Evolutionary conservation across 2,888 invertebrate genomes (phyloP).

Genomic region (Cryptophagus acutangulus): DNA sequence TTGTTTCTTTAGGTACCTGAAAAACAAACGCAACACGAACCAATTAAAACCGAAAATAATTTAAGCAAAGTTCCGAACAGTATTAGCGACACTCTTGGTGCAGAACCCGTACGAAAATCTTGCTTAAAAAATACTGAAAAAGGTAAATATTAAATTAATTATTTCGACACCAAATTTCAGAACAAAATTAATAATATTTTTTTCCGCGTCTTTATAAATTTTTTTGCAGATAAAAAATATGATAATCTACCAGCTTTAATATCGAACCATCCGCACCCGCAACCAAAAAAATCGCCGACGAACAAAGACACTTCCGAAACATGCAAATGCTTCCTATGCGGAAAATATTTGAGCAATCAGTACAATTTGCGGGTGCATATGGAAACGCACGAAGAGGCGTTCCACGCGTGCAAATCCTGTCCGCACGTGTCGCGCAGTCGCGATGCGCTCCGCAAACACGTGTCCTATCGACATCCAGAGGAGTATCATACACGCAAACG

Average conservation of each 20-base stretch:
- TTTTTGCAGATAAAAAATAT: too few relatives aligned
- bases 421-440: slow-evolving; percentile 82
- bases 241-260: too few relatives aligned
- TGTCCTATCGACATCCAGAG: slow-evolving; percentile 77
- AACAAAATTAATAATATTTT: background rate
- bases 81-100: too few relatives aligned
- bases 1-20: slow-evolving; percentile 35
- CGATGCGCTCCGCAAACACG: slow-evolving; percentile 83
- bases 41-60: too few relatives aligned
- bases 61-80: too few relatives aligned
- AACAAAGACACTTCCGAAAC: slow-evolving; percentile 38
- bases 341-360: slow-evolving; percentile 84
- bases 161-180: background rate
- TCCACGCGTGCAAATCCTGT: slow-evolving; percentile 83
- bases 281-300: slow-evolving; percentile 10
- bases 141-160: too few relatives aligned
- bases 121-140: too few relatives aligned
- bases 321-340: slow-evolving; percentile 72
- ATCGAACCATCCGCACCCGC: background rate
- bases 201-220: too few relatives aligned
- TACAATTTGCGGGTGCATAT: slow-evolving; percentile 86
- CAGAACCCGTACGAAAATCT: too few relatives aligned
- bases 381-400: slow-evolving; percentile 85
- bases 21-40: slow-evolving; percentile 13
- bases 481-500: slow-evolving; percentile 49